Conservation (phyloP, 2,113 vertebrate genomes). For the Seriola dumerili region DNA sequence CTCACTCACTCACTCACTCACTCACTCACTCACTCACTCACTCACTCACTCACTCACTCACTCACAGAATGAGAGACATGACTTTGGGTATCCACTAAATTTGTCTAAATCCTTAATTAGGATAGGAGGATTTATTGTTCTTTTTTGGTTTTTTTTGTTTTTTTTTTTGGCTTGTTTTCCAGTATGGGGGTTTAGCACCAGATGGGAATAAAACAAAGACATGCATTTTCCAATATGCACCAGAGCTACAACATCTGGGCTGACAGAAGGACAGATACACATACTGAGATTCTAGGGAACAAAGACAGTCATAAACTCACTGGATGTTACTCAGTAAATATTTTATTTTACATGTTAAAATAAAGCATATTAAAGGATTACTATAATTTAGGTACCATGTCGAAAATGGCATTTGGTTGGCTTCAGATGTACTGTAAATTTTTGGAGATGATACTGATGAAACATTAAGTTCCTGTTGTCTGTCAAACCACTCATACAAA, state of each 20-base stretch:
- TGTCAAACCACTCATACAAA: not conserved
- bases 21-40: conserved; percentile 9
- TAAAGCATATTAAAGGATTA: not conserved
- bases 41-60: not conserved
- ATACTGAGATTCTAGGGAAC: not conserved
- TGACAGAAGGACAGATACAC: conserved; percentile 2
- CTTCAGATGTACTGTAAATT: not conserved
- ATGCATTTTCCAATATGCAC: conserved; percentile 11
- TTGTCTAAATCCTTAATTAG: not conserved
- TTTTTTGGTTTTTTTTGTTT: not conserved
- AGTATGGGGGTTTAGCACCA: not conserved
- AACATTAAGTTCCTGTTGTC: not conserved
- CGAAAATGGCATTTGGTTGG: not conserved
- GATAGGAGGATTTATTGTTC: not conserved
- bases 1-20: conserved; percentile 13
- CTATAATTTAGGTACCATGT: not conserved
- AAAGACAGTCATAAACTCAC: not conserved
- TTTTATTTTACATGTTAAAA: not conserved
- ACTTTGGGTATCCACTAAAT: not conserved
- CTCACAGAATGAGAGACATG: too few species aligned
- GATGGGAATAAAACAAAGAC: conserved; percentile 4
- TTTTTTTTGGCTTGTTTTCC: not conserved
- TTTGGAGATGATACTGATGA: not conserved
- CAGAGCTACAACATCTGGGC: conserved; percentile 17
- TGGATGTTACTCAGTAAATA: not conserved